phyloP scores from a whole-genome alignment of 1,140 invertebrate genomes.

The Anagrus nilaparvatae region DNA sequence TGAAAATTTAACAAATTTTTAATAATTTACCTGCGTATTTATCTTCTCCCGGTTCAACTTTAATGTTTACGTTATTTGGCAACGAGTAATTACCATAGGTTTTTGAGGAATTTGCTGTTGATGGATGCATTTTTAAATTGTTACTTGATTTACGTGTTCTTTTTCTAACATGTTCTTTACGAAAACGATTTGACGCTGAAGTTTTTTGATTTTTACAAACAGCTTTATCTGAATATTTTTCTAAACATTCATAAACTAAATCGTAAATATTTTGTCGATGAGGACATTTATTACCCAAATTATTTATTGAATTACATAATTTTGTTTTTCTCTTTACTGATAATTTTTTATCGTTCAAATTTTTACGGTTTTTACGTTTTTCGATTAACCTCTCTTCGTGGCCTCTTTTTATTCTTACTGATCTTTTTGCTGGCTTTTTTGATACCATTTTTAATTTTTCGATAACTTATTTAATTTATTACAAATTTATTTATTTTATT shows the following conservation, averaged over 20 bases:
- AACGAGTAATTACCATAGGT: neutral
- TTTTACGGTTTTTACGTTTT: neutral
- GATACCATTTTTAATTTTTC: neutral
- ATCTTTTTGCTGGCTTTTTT: neutral
- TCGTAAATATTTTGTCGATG: slow-evolving; percentile 17
- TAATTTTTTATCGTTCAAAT: too few relatives aligned
- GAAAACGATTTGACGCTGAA: slow-evolving; percentile 21
- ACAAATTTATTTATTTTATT: too few relatives aligned
- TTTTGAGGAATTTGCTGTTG: neutral
- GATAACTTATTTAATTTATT: too few relatives aligned
- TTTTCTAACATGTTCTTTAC: slow-evolving; percentile 11
- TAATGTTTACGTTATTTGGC: neutral
- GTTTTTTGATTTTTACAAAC: slow-evolving; percentile 15
- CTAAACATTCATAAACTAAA: slow-evolving; percentile 25
- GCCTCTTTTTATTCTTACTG: slow-evolving; percentile 1
- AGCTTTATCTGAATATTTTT: slow-evolving; percentile 12
- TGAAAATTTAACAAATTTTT: neutral
- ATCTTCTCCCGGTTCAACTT: neutral
- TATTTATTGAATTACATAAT: too few relatives aligned
- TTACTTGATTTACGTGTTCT: too few relatives aligned
- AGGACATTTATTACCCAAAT: too few relatives aligned
- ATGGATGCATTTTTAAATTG: too few relatives aligned
- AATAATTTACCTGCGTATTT: neutral
- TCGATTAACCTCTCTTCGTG: slow-evolving; percentile 3
- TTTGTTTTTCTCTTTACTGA: neutral